Evolutionary conservation across 1,140 invertebrate species (phyloP), one percentile per base, ranked within the genome.

Genomic region (Trinorchestia longiramus): DNA sequence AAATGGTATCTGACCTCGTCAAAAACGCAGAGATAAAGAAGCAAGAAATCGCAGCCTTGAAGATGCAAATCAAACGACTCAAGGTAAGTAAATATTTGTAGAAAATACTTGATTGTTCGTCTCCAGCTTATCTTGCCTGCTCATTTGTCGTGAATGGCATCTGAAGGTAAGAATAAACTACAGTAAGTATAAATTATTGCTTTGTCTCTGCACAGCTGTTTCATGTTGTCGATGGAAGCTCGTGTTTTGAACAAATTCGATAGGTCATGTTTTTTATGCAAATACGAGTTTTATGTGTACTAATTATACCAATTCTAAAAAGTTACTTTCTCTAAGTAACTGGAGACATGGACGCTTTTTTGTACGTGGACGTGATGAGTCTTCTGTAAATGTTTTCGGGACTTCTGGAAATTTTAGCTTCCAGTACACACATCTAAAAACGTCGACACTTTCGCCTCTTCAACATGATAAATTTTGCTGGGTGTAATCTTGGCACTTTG

Each of bases 1-100:
- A 97, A 77, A 97, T 97, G 87, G 96, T 97, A 41, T 97, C 97
- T 0, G 97, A 97, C 94, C 96, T 97, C 53, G 97, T 97, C 47
- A 97, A 97, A 62, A 97, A 97, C 96, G 96, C 97, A 44, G 97
- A 97, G 96, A 96, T 96, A 45, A 97, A 97, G 96, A 97, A 97
- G 87, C 96, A 97, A 47, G 97, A 97, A 96, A 97, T 97, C 90
- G 97, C 97, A 15, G 96, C 96, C 23, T 96, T 97, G n/a, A 97
- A 97, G 94, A 97, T 97, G 96, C 97, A 97, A 96, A 97, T 97
- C 95, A 97, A 97, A 91, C 96, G 97, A 94, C 95, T 97, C 11
- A 97, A 97, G 96, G 97, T 97, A 97, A 95, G 95, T 36, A 77
- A 77, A 77, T 77, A 77, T 77, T 77, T 36, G 3, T 36, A 19